These are phyloP conservation scores for Drosophila sp. DNA, from an alignment of 1,140 invertebrate species.

Conservation along the genomic window DNA sequence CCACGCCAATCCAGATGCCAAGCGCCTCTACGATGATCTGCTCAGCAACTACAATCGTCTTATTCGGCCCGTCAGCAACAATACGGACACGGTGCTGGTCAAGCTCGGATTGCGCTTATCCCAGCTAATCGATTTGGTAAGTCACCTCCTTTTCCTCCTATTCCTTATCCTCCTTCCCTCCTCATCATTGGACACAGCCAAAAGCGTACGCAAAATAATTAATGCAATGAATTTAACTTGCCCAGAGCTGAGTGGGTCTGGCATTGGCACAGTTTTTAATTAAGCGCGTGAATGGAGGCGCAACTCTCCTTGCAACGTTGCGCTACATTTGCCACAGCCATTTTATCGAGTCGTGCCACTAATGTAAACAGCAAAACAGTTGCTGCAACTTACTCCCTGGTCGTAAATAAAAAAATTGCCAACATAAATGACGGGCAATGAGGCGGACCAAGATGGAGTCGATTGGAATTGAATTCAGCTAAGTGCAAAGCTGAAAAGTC, in stretches of 20 bases:
- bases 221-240: constrained; percentile 53
- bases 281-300: constrained; percentile 53
- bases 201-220: constrained; percentile 51
- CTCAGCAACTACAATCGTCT: constrained; percentile 98
- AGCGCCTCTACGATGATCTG: constrained; percentile 96
- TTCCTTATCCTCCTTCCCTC: too few species aligned
- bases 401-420: constrained; percentile 59
- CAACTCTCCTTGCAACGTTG: constrained; percentile 29
- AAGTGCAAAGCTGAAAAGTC: constrained; percentile 19
- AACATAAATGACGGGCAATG: constrained; percentile 63
- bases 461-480: neutral
- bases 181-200: too few species aligned
- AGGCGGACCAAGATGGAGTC: constrained; percentile 16
- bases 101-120: constrained; percentile 96
- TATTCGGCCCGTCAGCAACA: constrained; percentile 96
- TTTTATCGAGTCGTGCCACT: constrained; percentile 25
- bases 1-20: constrained; percentile 93
- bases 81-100: constrained; percentile 96
- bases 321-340: constrained; percentile 67
- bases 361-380: constrained; percentile 49
- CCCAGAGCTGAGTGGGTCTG: constrained; percentile 16
- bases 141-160: too few species aligned
- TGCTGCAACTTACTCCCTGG: constrained; percentile 36
- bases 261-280: constrained; percentile 63
- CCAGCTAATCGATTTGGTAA: constrained; percentile 97